Percentiles rank a stretch among this genome's conserved stretches.
Conservation (phyloP, 2,888 invertebrate genomes). For the Orchestes rusci region DNA sequence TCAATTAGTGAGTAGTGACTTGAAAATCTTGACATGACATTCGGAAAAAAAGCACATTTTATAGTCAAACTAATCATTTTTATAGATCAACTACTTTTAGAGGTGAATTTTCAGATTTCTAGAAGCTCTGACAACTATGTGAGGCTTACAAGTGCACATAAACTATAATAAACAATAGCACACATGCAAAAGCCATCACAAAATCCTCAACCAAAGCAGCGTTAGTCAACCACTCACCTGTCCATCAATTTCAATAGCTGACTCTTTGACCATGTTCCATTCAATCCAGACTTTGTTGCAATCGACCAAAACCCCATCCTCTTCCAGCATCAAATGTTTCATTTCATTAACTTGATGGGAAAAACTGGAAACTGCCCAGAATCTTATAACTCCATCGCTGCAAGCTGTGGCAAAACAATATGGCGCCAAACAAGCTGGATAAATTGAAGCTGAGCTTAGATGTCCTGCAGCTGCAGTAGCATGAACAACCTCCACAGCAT, state of each 20-base stretch:
- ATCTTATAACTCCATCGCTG: constrained; percentile 84
- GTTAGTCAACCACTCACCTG: too few relatives aligned
- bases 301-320: constrained; percentile 39
- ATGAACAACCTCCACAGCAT: constrained; percentile 86
- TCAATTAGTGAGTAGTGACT: too few relatives aligned
- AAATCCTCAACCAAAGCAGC: too few relatives aligned
- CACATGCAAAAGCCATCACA: too few relatives aligned
- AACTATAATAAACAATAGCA: too few relatives aligned
- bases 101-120: too few relatives aligned
- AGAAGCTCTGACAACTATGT: too few relatives aligned
- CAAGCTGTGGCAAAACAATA: constrained; percentile 95
- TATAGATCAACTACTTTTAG: too few relatives aligned
- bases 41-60: too few relatives aligned
- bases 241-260: constrained; percentile 57
- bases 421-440: constrained; percentile 97
- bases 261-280: constrained; percentile 49
- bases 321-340: constrained; percentile 38
- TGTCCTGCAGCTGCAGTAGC: constrained; percentile 95
- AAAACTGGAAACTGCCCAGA: constrained; percentile 58
- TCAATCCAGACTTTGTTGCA: constrained; percentile 42
- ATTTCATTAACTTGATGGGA: constrained; percentile 32
- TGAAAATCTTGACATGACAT: too few relatives aligned
- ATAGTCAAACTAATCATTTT: too few relatives aligned
- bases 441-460: constrained; percentile 93
- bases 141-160: too few relatives aligned